Evolutionary conservation across 2,888 invertebrate genomes (phyloP), one percentile per base, ranked within the genome.

Genomic region (Charanyca ferruginea): DNA sequence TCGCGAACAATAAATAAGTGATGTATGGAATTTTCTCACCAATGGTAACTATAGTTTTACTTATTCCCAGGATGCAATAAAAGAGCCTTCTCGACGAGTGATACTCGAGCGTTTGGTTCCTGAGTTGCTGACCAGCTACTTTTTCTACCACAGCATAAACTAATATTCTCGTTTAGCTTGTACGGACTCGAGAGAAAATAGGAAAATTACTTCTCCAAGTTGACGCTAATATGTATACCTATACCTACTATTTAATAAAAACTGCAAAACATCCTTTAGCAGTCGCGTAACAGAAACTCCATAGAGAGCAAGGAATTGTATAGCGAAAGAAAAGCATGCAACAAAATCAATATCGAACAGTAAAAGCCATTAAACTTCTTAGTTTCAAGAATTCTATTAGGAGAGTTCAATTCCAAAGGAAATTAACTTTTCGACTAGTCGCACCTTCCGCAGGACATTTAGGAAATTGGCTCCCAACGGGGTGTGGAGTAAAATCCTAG

Each of bases 401-500:
- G 20, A 60, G 77, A 72, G 42, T 74, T 72, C 23, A 38, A 48
- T 38, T 66, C 25, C 23, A 45, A 72, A 77, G 73, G 66, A 77
- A 74, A 74, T 74, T 54, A 53, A 61, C 57, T 63, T 73, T 76
- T 38, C 25, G 45, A 45, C 25, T 42, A 55, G 48, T 75, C 51
- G 22, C 42, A 63, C 32, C 73, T 72, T 44, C 20, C n/a, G 22
- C 23, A 44, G 41, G 41, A 61, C 54, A 59, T 62, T 72, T 54
- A 66, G 66, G 57, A 72, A 72, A 77, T 77, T 72, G 65, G 44
- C 6, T 51, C 51, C 28, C 20, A 38, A 66, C 11, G 13, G 38
- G 18, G 45, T 45, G 51, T n/a, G 49, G 25, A 20, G 35, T 53
- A 11, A 45, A 53, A 51, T 54, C 11, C 45, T 53, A 66, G 22